Base-by-base conservation (phyloP, 1,140 invertebrate species). In the Dinoponera quadriceps region DNA sequence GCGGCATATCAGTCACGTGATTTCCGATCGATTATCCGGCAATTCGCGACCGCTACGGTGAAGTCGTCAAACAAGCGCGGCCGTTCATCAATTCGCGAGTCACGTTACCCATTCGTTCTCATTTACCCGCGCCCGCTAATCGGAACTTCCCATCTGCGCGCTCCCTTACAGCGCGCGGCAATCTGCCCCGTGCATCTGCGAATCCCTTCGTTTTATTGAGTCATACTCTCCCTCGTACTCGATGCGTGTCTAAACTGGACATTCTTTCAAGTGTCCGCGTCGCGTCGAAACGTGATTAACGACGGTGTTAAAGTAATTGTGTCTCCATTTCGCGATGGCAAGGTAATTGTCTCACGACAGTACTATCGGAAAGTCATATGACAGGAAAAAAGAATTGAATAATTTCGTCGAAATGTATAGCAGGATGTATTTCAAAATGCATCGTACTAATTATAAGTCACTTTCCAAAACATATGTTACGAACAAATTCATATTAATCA, bases 71-170 rank as follows among this genome's bases (percentile, higher is more conserved):
- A 69, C 57, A 60, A 44, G 60, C 48, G 71, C 59, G 68, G 16
- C 25, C 18, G 33, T 72, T 81, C 69, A 69, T 87, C 78, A 81
- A 88, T 87, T 88, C 63, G 49, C 85, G 57, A 87, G 82, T 84
- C 85, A 87, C 51, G 82, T 88, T 88, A 77, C 48, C 74, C 74
- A 59, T 83, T 86, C 85, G 80, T 86, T 87, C 85, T 87, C 59
- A 49, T 84, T 72, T 66, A 51, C 49, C 49, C 59, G 54, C 57
- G 63, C 51, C 38, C 29, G 55, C 62, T 78, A 81, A 88, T 88
- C 73, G 80, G 63, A 51, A 65, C 57, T 60, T 72, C 54, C 33
- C 60, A 87, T 87, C 85, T 87, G 80, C 49, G 65, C 83, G 63
- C 71, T 66, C 60, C 60, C 44, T 77, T 75, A 75, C 11, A 44